Base-by-base conservation (phyloP, 1,140 invertebrate genomes). In the Pemphigus obesinymphae region DNA sequence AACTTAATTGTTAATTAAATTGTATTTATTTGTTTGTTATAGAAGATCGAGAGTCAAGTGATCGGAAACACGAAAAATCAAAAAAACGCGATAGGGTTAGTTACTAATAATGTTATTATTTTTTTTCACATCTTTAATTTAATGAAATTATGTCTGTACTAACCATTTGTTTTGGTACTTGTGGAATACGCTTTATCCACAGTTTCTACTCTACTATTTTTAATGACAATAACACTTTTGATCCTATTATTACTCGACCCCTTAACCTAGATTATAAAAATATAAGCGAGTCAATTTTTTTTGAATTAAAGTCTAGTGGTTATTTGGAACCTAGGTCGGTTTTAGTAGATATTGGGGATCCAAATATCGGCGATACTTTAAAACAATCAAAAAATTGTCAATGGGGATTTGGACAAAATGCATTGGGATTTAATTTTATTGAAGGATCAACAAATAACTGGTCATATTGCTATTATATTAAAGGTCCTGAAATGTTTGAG, bases 21-120 rank as follows among this genome's bases (percentile, higher is more conserved):
- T 72, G 4, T 29, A 29, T 63, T 61, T 63, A 26, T 61, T 61
- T 15, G 13, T 43, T 80, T 58, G 20, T 61, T 80, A 8, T 55
- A 80, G 76, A 80, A 80, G 76, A 80, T 61, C 76, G 76, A 31
- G 76, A 63, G 23, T 80, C 53, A 37, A 61, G 76, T 80, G 76
- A 80, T 80, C 76, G 76, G 10, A 80, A 80, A 63, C 76, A 80
- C 45, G 76, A 80, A n/a, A 80, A 80, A 29, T 63, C 76, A 80
- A 80, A 80, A 23, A 80, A 80, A n/a, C 76, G 76, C 31, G 76
- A 80, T 80, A 80, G 76, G 76, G 76, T 80, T 80, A 63, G 76
- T 80, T 58, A 5, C 23, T 78, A 40, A 78, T 11, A 58, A 26
- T 37, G 11, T 34, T 55, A 37, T 58, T 45, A 37, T 76, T 61